Evolutionary conservation across 2,888 invertebrate genomes (phyloP).

Genomic region (Aphelenchoides bicaudatus): DNA sequence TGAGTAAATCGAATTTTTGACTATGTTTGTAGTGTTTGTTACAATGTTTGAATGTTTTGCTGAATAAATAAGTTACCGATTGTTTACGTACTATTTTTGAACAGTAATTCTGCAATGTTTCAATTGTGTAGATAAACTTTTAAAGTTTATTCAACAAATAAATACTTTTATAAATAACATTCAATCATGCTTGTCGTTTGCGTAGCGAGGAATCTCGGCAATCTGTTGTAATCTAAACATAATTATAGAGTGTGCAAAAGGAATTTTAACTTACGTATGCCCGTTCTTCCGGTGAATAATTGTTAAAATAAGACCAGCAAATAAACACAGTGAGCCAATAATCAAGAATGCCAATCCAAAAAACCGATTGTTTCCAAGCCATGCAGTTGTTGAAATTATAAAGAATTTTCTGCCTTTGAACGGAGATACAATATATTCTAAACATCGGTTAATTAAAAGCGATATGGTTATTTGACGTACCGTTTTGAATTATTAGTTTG

Average conservation of each 20-base stretch:
- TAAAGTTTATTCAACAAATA: conserved; percentile 1
- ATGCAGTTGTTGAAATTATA: conserved; percentile 89
- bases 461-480: conserved; percentile 39
- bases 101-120: too few species aligned
- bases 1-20: too few species aligned
- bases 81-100: too few species aligned
- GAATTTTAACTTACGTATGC: background rate
- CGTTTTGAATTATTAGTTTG: conserved; percentile 57
- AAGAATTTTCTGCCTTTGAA: conserved; percentile 92
- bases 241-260: background rate
- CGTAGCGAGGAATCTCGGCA: background rate
- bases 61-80: too few species aligned
- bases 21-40: too few species aligned
- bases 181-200: background rate
- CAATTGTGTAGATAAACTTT: too few species aligned
- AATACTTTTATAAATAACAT: background rate
- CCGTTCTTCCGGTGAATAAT: conserved; percentile 2
- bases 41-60: too few species aligned
- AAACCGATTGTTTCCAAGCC: conserved; percentile 93
- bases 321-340: conserved; percentile 80
- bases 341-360: conserved; percentile 94
- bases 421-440: conserved; percentile 77
- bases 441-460: conserved; percentile 10
- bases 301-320: conserved; percentile 60
- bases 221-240: conserved; percentile 1